phyloP scores from a whole-genome alignment of 1,140 invertebrate genomes.

The Polypedilum vanderplanki region DNA sequence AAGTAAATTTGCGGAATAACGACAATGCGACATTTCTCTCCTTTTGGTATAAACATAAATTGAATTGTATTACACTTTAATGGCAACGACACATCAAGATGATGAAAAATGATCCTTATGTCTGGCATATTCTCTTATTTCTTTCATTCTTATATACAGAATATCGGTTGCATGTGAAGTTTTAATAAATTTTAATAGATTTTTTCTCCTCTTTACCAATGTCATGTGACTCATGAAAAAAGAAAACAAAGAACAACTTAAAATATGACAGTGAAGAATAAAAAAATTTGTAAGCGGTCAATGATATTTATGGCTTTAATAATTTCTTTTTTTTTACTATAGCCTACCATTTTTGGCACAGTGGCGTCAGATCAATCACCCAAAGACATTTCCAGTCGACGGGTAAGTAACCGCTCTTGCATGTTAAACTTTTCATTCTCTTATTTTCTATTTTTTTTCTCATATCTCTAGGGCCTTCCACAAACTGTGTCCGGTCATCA shows the following conservation, averaged over 20 bases:
- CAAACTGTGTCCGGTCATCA: conserved; percentile 22
- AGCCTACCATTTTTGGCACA: conserved; percentile 59
- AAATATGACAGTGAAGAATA: background rate
- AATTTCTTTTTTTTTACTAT: conserved; percentile 34
- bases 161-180: too few relatives aligned
- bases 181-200: background rate
- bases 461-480: conserved; percentile 29
- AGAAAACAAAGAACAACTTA: background rate
- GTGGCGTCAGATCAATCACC: conserved; percentile 54
- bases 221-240: background rate
- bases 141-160: too few relatives aligned
- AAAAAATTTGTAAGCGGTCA: background rate
- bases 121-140: too few relatives aligned
- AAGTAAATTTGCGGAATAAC: background rate
- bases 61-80: background rate
- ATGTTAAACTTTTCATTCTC: too few relatives aligned
- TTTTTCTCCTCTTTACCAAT: background rate
- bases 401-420: conserved; percentile 44
- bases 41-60: background rate
- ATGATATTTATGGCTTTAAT: background rate
- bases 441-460: too few relatives aligned
- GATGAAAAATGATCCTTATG: conserved; percentile 1
- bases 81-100: background rate
- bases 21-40: conserved; percentile 3
- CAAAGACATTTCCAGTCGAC: conserved; percentile 50